Evolutionary conservation across 2,797 vertebrate species (phyloP).

Genomic region (Telmatherina bonti): DNA sequence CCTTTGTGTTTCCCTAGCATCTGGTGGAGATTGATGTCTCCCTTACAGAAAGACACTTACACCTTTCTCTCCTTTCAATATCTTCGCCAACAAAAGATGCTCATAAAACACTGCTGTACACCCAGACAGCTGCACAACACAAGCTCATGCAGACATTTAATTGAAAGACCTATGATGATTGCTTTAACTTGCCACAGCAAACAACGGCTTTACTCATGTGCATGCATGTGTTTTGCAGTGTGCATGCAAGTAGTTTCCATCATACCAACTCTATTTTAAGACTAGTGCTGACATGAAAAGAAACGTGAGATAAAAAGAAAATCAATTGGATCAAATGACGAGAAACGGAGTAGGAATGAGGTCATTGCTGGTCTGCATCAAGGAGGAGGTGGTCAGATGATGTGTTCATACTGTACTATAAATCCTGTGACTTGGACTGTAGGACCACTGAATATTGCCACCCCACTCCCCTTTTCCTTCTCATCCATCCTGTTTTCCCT

Average conservation of each 20-base stretch:
- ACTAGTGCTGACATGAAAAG: conserved; percentile 46
- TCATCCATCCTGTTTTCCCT: conserved; percentile 25
- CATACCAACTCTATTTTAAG: conserved; percentile 51
- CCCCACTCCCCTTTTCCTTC: conserved; percentile 19
- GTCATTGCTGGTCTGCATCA: background rate
- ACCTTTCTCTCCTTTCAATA: conserved; percentile 52
- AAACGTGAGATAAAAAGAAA: background rate
- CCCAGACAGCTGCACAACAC: conserved; percentile 2
- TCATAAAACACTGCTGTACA: conserved; percentile 45
- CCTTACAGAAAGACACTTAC: conserved; percentile 24
- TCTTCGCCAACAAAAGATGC: conserved; percentile 52
- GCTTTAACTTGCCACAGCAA: conserved; percentile 30
- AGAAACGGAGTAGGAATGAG: background rate
- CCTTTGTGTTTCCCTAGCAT: conserved; percentile 50
- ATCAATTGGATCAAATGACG: conserved; percentile 15
- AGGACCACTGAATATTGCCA: conserved; percentile 20
- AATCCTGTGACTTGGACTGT: conserved; percentile 6
- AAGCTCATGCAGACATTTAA: conserved; percentile 48
- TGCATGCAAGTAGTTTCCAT: conserved; percentile 51
- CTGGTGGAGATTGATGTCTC: conserved; percentile 52
- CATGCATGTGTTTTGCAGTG: conserved; percentile 28
- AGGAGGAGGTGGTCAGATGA: background rate
- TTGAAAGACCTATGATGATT: conserved; percentile 57
- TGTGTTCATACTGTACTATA: background rate
- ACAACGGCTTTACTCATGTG: conserved; percentile 28